These are phyloP conservation scores for Thereva unica DNA, from an alignment of 2,888 invertebrate genomes.

Conservation along the genomic window DNA sequence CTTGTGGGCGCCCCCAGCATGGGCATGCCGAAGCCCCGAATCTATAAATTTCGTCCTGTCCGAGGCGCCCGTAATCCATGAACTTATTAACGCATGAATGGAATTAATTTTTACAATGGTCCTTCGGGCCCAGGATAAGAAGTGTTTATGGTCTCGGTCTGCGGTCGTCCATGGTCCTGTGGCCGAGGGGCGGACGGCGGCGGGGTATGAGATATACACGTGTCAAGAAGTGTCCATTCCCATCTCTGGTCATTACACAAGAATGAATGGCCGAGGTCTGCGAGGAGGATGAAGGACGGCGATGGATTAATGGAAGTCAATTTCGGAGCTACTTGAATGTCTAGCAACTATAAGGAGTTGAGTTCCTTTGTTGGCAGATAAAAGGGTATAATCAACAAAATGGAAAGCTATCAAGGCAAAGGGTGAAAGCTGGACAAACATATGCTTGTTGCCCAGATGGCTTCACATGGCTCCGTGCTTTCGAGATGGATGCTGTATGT, in stretches of 20 bases:
- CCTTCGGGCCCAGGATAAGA: background rate
- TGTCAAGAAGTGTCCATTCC: constrained; percentile 20
- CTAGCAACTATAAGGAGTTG: too few species aligned
- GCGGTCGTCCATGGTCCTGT: too few species aligned
- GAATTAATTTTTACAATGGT: constrained; percentile 25
- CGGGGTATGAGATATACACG: constrained; percentile 5
- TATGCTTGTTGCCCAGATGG: too few species aligned
- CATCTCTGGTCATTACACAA: background rate
- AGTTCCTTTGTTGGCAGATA: too few species aligned
- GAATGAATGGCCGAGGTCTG: too few species aligned
- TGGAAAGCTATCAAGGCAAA: too few species aligned
- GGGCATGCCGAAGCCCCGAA: background rate
- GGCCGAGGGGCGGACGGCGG: background rate
- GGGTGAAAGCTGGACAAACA: too few species aligned
- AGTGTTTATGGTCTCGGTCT: constrained; percentile 9
- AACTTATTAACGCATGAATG: constrained; percentile 30
- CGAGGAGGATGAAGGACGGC: background rate
- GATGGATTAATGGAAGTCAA: constrained; percentile 11
- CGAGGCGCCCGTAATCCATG: constrained; percentile 21
- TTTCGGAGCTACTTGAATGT: background rate
- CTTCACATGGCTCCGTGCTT: too few species aligned
- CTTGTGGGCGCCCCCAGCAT: background rate
- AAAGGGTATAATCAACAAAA: too few species aligned
- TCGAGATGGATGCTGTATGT: too few species aligned
- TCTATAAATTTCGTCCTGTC: constrained; percentile 21